Percentiles rank a stretch among this genome's conserved stretches.
Evolutionary conservation across 2,113 vertebrate genomes (phyloP).

Genomic region (Amblyopsis rosae): DNA sequence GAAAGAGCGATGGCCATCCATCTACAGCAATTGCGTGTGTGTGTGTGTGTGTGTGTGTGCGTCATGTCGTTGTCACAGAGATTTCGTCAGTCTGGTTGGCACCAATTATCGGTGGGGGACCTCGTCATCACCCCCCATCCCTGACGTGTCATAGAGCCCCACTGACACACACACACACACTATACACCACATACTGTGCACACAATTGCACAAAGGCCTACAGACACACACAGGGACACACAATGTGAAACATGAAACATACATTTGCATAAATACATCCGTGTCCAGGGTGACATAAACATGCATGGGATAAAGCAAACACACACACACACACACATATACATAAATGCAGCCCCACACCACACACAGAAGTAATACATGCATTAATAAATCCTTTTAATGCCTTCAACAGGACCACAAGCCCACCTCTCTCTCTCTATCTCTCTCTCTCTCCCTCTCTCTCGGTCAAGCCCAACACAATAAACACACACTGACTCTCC

Average conservation of each 20-base stretch:
- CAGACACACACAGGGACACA: neutral
- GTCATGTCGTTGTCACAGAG: slow-evolving; percentile 50
- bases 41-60: slow-evolving; percentile 21
- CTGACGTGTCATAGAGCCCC: too few relatives aligned
- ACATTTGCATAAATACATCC: neutral
- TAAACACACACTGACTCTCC: slow-evolving; percentile 39
- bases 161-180: neutral
- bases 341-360: slow-evolving; percentile 3
- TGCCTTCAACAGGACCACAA: slow-evolving; percentile 23
- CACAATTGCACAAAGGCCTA: neutral
- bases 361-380: too few relatives aligned
- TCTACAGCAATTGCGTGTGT: slow-evolving; percentile 38
- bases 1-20: slow-evolving; percentile 61
- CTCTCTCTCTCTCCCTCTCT: neutral
- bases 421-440: slow-evolving; percentile 41
- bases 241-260: neutral
- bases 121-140: neutral
- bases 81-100: slow-evolving; percentile 64
- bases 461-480: slow-evolving; percentile 64
- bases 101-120: slow-evolving; percentile 63
- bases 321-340: slow-evolving; percentile 4
- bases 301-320: neutral
- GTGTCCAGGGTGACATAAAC: neutral
- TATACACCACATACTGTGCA: neutral
- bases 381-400: neutral